phyloP scores from a whole-genome alignment of 2,113 vertebrate species.

The Psammodynastes pulverulentus region DNA sequence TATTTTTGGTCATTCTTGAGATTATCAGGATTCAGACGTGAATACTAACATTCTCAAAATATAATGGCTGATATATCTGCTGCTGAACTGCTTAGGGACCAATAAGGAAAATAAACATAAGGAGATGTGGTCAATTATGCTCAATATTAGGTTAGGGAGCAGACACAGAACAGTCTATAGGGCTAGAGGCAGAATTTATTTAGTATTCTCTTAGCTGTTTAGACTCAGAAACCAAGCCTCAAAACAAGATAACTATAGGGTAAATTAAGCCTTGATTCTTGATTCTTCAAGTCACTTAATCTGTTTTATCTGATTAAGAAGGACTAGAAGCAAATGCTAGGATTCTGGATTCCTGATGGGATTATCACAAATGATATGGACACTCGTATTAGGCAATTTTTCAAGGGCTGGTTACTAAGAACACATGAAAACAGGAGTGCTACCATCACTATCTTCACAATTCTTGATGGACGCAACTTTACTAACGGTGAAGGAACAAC shows the following conservation, averaged over 20 bases:
- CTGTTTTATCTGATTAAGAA: background rate
- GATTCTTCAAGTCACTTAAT: background rate
- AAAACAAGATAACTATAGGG: background rate
- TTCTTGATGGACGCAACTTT: background rate
- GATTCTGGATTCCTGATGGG: background rate
- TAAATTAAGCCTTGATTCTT: background rate
- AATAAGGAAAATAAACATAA: background rate
- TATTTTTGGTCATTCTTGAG: background rate
- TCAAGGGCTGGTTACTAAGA: background rate
- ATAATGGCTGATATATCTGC: background rate
- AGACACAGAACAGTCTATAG: background rate
- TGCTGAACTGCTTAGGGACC: background rate
- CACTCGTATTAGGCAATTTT: background rate
- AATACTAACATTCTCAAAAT: background rate
- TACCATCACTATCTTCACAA: background rate
- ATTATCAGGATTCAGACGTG: background rate
- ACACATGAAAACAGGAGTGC: background rate
- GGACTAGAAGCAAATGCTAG: background rate
- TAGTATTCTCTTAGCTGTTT: background rate
- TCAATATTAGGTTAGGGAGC: background rate
- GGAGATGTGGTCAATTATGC: background rate
- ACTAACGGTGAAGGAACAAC: background rate
- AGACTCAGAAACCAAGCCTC: too few relatives aligned
- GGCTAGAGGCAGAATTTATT: background rate
- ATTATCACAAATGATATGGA: background rate